Evolutionary conservation across 2,888 invertebrate genomes (phyloP), one percentile per base, ranked within the genome.

Genomic region (Nymphalis polychloros): DNA sequence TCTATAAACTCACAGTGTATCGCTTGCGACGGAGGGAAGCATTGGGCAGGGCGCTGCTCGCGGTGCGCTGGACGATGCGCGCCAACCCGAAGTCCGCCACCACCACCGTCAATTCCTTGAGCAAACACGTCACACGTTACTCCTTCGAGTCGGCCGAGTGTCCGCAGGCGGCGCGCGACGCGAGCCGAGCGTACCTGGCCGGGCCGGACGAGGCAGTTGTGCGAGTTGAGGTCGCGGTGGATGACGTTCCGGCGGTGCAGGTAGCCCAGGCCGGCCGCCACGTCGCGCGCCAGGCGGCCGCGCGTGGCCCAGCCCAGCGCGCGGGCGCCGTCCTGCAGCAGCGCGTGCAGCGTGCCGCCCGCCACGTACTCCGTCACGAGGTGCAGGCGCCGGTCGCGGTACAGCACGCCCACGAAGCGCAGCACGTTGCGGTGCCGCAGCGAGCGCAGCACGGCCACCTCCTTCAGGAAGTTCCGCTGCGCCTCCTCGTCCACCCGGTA

Each of bases 61-160:
- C 90, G 0, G 89, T 93, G 83, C 82, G 93, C 78, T 93, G 95
- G 70, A 97, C 96, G 68, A 97, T 95, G 68, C 98, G 94, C 0
- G 98, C 98, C 74, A 98, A 90, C 0, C 98, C 98, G 88, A 98
- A 98, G 93, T 98, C 98, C 1, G 98, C 98, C 20, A 98, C 98
- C 35, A 98, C 97, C 57, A 98, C 98, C 8, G 97, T 96, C 81
- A 96, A 96, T 88, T 98, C 97, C 94, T 96, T n/a, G 8, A 31
- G 82, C n/a, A 55, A 47, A 17, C 1, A 41, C 16, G 13, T 20
- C 17, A 52, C 41, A 4, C 13, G 41, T 41, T 13, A 41, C 4
- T 10, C 10, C 6, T 31, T 41, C 35, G 35, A 10, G 10, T 10
- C 35, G 35, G 2, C 2, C 35, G 35, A 41, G 35, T 1, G 8